Base-by-base conservation (phyloP, 2,797 vertebrate species). In the Botia almorhae region DNA sequence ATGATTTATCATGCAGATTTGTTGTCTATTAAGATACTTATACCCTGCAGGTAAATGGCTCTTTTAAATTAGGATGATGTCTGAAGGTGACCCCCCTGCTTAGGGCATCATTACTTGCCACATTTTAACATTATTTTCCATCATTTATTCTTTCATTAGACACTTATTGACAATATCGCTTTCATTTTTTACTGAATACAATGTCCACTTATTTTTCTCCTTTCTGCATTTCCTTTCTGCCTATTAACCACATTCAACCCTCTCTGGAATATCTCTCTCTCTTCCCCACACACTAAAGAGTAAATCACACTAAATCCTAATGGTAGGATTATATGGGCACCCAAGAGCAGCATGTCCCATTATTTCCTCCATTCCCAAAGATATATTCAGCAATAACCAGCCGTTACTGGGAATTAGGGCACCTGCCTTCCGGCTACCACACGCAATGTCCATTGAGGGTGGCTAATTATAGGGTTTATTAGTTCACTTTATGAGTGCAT, bases 281-380 rank as follows among this genome's bases (percentile, higher is more conserved):
- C 58, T 43, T 51, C 55, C 29, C 73, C 21, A 17, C 71, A 63
- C 78, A 50, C 71, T 67, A 81, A 84, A 81, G 86, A 83, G 87
- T 89, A 90, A 90, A 91, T 91, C 89, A 86, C 90, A 91, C 93
- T 91, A 91, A 84, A 84, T 87, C 86, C 83, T 91, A 92, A 91
- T 83, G 87, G 91, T 82, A 84, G 85, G 86, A 86, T 90, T 82
- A 88, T 89, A 88, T 69, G 81, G 86, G 87, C 84, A 88, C 87
- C 90, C 87, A 85, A 82, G 75, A 91, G 90, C 90, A 89, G 90
- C 80, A 81, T 4, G 82, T 86, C 84, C 92, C 91, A 92, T 93
- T 92, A 92, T 88, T 86, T 88, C 64, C 88, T 89, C 89, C 88
- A 84, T 88, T 91, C 85, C 87, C 89, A 88, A 87, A 88, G 90